phyloP scores from a whole-genome alignment of 2,113 vertebrate species.

The Prunella fulvescens region DNA sequence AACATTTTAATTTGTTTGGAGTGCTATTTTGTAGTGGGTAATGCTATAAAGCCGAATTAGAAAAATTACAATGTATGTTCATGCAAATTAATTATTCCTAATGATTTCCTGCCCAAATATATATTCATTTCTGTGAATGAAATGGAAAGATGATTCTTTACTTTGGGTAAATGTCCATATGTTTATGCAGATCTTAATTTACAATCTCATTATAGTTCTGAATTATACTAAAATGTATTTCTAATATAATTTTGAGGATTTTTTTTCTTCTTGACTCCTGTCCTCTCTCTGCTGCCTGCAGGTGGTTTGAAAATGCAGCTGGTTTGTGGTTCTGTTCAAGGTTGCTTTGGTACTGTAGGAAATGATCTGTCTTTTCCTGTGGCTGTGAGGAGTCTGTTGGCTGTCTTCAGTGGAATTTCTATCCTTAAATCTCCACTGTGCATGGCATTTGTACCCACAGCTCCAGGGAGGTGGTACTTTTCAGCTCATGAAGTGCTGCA shows the following conservation, averaged over 20 bases:
- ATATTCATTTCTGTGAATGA: not conserved
- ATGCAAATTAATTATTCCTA: constrained; percentile 1
- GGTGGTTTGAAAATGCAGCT: not conserved
- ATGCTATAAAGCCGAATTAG: not conserved
- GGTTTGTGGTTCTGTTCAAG: not conserved
- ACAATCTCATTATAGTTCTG: not conserved
- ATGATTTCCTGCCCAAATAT: not conserved
- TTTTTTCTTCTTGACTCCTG: not conserved
- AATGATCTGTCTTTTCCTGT: not conserved
- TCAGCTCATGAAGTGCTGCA: not conserved
- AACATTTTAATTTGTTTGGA: not conserved
- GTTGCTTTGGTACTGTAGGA: not conserved
- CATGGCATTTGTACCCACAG: fast-evolving
- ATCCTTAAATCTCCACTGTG: not conserved
- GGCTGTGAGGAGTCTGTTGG: not conserved
- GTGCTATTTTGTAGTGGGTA: not conserved
- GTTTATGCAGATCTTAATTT: not conserved
- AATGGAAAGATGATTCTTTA: not conserved
- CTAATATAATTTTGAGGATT: not conserved
- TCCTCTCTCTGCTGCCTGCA: not conserved
- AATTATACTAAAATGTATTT: not conserved
- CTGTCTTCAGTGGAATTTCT: not conserved
- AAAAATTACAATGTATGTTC: not conserved
- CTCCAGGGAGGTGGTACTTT: not conserved
- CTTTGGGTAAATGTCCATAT: not conserved